Evolutionary conservation across 2,797 vertebrate species (phyloP).

Genomic region (Sebastes hopkinsi): DNA sequence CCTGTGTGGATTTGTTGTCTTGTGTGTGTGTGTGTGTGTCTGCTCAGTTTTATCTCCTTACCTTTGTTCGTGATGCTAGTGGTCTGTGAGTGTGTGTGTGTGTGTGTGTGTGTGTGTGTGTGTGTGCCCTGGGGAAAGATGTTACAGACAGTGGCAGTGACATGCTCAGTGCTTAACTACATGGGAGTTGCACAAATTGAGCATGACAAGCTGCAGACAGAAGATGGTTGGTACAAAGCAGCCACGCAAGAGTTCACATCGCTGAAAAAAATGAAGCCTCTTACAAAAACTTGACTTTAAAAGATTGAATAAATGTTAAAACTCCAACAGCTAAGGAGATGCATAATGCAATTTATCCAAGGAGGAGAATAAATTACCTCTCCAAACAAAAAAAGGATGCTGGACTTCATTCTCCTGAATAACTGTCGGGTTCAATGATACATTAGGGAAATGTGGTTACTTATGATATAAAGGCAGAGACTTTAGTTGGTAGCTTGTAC

Average conservation of each 20-base stretch:
- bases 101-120: background rate
- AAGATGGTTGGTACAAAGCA: slow-evolving; percentile 48
- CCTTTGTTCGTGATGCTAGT: slow-evolving; percentile 8
- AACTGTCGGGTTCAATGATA: background rate
- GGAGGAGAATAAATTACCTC: background rate
- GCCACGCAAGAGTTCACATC: slow-evolving; percentile 37
- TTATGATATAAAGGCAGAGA: background rate
- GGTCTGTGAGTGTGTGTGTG: slow-evolving; percentile 10
- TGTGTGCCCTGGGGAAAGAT: slow-evolving; percentile 38
- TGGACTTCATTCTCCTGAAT: background rate
- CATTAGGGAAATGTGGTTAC: background rate
- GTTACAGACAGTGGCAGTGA: slow-evolving; percentile 51
- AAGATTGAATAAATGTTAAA: background rate
- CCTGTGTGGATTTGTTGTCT: slow-evolving; percentile 9
- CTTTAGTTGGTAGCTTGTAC: background rate
- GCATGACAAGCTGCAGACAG: slow-evolving; percentile 68
- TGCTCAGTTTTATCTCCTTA: slow-evolving; percentile 27
- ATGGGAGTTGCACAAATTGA: slow-evolving; percentile 67
- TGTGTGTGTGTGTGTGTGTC: background rate
- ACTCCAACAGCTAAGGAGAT: background rate
- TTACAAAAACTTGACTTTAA: background rate
- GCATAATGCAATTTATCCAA: background rate
- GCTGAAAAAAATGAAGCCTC: slow-evolving; percentile 21
- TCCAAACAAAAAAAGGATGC: background rate
- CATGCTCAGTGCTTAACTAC: slow-evolving; percentile 51